Percentiles rank a stretch among this genome's conserved stretches.
phyloP scores from a whole-genome alignment of 1,140 invertebrate species.

The Euschistus heros region DNA sequence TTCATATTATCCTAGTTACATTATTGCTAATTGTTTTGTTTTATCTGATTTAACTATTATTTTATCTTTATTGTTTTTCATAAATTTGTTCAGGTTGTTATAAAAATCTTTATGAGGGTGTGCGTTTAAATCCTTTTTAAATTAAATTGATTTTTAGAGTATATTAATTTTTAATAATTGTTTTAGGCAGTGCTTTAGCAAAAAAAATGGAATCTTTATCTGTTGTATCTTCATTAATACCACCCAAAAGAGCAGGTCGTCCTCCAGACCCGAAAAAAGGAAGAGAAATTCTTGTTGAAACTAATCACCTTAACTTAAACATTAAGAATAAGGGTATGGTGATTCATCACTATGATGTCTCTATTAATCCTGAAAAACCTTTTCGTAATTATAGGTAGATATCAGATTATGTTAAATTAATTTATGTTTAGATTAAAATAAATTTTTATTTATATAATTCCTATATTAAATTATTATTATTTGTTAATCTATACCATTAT shows the following conservation, averaged over 20 bases:
- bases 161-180: neutral
- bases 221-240: neutral
- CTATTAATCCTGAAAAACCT: slow-evolving; percentile 40
- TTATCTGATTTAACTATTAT: no score
- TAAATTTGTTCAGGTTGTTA: no score
- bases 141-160: neutral
- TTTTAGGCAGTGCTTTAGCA: neutral
- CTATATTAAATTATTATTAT: no score
- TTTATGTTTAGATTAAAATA: neutral
- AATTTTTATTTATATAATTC: no score
- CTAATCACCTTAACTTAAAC: slow-evolving; percentile 45
- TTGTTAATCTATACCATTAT: neutral
- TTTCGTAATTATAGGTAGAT: slow-evolving; percentile 37
- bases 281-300: slow-evolving; percentile 36
- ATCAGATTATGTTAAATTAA: neutral
- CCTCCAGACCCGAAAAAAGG: slow-evolving; percentile 37
- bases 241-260: slow-evolving; percentile 7
- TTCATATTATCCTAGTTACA: no score
- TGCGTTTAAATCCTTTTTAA: neutral
- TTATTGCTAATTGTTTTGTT: no score
- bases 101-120: no score
- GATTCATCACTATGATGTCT: slow-evolving; percentile 44
- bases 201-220: slow-evolving; percentile 1
- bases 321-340: slow-evolving; percentile 36
- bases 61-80: no score